Evolutionary conservation across 2,888 invertebrate genomes (phyloP), one percentile per base, ranked within the genome.

Genomic region (Troides helena): DNA sequence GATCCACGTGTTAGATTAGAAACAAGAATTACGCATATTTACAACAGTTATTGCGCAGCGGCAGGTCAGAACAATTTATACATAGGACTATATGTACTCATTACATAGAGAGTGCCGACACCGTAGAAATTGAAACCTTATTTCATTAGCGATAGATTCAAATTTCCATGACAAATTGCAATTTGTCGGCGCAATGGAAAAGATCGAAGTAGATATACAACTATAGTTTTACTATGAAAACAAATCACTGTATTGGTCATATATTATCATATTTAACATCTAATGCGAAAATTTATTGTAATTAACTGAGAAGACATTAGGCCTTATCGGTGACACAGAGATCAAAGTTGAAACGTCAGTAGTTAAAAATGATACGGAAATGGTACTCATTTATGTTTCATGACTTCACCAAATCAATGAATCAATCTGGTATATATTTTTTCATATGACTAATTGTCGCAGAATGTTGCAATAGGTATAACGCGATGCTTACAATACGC

Each of bases 321-420:
- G 30, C 18, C 10, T 36, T 46, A 50, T 62, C 65, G 58, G 43
- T 62, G 57, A 59, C 57, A 18, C 53, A 46, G 21, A 30, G 30
- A 56, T 69, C 67, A 63, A 18, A 18, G 53, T 50, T 60, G 25
- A 78, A 70, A 76, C 81, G 81, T 81, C 80, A 75, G 75, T 79
- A 77, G 74, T 75, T 80, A 81, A 70, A 74, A 76, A 73, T 46
- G 46, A 62, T 81, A 78, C 84, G 86, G 87, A 89, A 86, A 84
- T 81, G 73, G 81, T 84, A 80, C 81, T 77, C 80, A 82, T 84
- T 78, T 73, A 81, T 88, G 84, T 84, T 85, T 85, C 87, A 88
- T 83, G 78, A 83, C 81, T 83, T 82, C 80, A 82, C 79, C 76
- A 81, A 65, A 80, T 77, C 76, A 79, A 81, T 86, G 84, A 88